Conservation (phyloP, 2,888 invertebrate genomes). For the Noctua janthe region DNA sequence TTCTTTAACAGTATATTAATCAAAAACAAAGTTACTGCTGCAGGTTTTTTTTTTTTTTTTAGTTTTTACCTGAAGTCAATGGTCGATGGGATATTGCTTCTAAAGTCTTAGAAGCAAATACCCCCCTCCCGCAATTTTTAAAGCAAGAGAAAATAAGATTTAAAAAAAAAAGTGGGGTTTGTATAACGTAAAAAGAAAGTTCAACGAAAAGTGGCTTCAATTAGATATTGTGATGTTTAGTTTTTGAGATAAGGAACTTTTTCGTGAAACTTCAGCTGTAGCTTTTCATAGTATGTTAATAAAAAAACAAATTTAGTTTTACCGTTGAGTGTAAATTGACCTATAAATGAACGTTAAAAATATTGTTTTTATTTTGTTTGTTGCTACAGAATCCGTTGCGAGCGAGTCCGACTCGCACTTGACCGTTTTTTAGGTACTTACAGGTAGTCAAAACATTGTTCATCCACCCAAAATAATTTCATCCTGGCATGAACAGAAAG, state of each 20-base stretch:
- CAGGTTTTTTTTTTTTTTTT: too few species aligned
- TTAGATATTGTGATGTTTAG: background rate
- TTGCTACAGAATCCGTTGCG: background rate
- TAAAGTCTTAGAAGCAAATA: too few species aligned
- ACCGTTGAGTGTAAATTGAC: background rate
- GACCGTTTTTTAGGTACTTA: background rate
- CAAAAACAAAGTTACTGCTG: too few species aligned
- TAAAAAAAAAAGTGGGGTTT: too few species aligned
- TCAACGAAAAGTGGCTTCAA: background rate
- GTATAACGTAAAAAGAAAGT: background rate
- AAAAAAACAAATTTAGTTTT: background rate
- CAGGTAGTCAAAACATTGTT: slow-evolving; percentile 19
- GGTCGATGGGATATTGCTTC: too few species aligned
- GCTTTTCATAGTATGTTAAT: too few species aligned
- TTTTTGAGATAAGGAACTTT: background rate
- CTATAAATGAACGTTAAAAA: background rate
- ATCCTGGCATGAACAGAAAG: slow-evolving; percentile 36
- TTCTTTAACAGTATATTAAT: too few species aligned
- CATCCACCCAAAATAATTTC: slow-evolving; percentile 29
- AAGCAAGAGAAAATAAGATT: too few species aligned
- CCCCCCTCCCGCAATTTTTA: too few species aligned
- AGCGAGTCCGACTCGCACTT: background rate
- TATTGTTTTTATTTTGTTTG: background rate
- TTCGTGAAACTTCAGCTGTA: background rate
- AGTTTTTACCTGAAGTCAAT: too few species aligned